phyloP scores from a whole-genome alignment of 2,888 invertebrate species.

The Lypha dubia region DNA sequence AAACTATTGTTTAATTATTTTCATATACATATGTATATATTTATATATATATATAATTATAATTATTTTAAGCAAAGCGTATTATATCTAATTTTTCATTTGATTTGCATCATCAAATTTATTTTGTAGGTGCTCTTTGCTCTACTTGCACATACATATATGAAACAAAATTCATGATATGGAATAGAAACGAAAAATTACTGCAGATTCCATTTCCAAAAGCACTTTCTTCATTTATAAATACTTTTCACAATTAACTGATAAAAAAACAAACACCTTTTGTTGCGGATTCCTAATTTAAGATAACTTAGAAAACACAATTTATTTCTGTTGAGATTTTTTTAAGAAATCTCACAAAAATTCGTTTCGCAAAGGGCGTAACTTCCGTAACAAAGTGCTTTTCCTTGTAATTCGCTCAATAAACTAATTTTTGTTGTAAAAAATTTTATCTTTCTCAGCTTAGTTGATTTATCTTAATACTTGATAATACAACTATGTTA shows the following conservation, averaged over 20 bases:
- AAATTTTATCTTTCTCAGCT: conserved; percentile 44
- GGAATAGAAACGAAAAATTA: conserved; percentile 38
- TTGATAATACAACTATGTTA: conserved; percentile 36
- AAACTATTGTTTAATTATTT: conserved; percentile 25
- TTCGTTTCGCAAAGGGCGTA: conserved; percentile 53
- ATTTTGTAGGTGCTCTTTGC: conserved; percentile 40
- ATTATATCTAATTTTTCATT: conserved; percentile 18
- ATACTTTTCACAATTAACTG: conserved; percentile 4
- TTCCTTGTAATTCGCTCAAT: conserved; percentile 72
- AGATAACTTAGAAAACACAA: conserved; percentile 33
- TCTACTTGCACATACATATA: conserved; percentile 56
- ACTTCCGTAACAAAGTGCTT: conserved; percentile 54
- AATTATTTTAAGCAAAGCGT: conserved; percentile 30
- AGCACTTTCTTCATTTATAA: conserved; percentile 38
- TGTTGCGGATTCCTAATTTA: background rate
- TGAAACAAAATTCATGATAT: conserved; percentile 24
- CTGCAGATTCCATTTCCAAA: conserved; percentile 65
- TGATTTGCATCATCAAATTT: conserved; percentile 29
- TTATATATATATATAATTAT: too few relatives aligned
- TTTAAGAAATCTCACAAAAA: conserved; percentile 43
- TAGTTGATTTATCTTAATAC: conserved; percentile 14
- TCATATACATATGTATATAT: too few relatives aligned
- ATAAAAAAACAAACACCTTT: conserved; percentile 40
- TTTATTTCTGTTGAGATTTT: conserved; percentile 52
- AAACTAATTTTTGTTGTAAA: conserved; percentile 72